These are phyloP conservation scores for Torymus auratus DNA, from an alignment of 2,888 invertebrate species.

Conservation along the genomic window DNA sequence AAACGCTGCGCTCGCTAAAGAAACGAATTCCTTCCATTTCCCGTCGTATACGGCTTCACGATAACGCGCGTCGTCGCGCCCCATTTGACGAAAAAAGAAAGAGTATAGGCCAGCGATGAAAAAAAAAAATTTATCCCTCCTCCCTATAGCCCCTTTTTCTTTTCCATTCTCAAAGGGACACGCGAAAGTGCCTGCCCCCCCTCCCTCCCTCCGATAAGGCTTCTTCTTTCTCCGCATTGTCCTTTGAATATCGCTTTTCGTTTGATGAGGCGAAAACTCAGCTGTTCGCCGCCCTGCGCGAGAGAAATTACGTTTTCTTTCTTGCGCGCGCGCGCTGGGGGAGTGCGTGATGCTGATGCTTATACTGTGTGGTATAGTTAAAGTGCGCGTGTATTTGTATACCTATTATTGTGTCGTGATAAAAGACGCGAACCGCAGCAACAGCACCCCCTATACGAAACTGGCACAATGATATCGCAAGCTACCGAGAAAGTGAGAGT, in stretches of 20 bases:
- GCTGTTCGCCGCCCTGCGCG: not conserved
- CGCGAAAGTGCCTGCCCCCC: not conserved
- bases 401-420: conserved; percentile 8
- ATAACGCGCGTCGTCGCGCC: conserved; percentile 43
- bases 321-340: no score
- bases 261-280: conserved; percentile 56
- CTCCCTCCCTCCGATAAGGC: conserved; percentile 48
- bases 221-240: conserved; percentile 49
- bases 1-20: no score
- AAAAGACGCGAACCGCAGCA: conserved; percentile 5
- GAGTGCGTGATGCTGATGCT: no score
- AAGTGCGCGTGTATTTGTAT: not conserved
- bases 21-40: no score
- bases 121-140: conserved; percentile 29
- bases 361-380: no score
- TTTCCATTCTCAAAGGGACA: not conserved
- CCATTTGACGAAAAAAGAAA: conserved; percentile 42
- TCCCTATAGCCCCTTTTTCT: not conserved
- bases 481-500: not conserved
- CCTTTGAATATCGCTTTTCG: conserved; percentile 57
- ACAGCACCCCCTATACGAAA: not conserved
- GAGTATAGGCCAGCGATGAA: conserved; percentile 6
- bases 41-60: conserved; percentile 4
- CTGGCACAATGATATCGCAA: conserved; percentile 9
- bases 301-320: no score